Conservation (phyloP, 2,797 vertebrate species). For the Macrochelys suwanniensis region DNA sequence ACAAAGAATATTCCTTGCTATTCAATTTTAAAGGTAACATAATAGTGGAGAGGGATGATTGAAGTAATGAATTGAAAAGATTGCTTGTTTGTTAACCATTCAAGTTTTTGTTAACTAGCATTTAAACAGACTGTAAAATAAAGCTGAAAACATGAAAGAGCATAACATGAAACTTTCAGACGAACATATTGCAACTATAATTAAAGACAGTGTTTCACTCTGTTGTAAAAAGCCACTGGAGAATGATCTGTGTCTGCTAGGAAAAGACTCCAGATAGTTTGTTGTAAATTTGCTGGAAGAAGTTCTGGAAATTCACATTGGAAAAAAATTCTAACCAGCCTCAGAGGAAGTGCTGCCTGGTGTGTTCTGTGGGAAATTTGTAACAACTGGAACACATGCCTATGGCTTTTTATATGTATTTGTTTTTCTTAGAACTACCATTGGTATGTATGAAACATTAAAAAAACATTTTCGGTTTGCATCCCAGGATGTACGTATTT, state of each 20-base stretch:
- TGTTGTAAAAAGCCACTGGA: background rate
- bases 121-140: background rate
- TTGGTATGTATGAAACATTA: background rate
- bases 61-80: background rate
- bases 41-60: background rate
- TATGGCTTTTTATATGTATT: background rate
- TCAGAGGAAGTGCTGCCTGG: conserved; percentile 50
- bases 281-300: conserved; percentile 36
- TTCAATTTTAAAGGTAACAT: background rate
- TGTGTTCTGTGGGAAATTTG: conserved; percentile 42
- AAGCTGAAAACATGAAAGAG: background rate
- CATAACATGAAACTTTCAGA: background rate
- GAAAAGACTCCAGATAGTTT: background rate
- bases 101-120: background rate
- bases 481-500: background rate
- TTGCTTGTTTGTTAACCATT: background rate
- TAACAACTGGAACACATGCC: conserved; percentile 32
- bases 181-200: background rate
- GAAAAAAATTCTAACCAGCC: background rate
- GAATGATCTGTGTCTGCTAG: background rate
- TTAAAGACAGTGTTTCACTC: background rate
- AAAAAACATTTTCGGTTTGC: background rate
- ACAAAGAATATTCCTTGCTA: background rate
- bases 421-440: conserved; percentile 1
- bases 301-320: conserved; percentile 45